These are phyloP conservation scores for Shinisaurus crocodilurus DNA, from an alignment of 2,113 vertebrate species.

Conservation along the genomic window DNA sequence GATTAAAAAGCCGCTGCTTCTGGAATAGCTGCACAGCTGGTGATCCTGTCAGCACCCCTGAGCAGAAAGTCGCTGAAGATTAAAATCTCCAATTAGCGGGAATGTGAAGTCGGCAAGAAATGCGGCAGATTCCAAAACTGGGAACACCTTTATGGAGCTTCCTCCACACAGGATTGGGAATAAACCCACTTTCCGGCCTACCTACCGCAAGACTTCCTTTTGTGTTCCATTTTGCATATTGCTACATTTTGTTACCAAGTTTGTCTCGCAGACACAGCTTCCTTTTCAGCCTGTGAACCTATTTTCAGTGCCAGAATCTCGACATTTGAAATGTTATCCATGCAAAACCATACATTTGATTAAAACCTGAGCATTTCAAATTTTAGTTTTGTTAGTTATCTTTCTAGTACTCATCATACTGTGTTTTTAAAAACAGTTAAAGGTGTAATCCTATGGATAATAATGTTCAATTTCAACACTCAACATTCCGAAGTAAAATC, in stretches of 20 bases:
- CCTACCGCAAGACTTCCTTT: background rate
- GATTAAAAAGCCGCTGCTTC: constrained; percentile 74
- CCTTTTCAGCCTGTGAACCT: background rate
- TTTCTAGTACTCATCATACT: background rate
- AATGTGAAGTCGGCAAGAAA: constrained; percentile 63
- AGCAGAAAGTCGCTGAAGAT: constrained; percentile 73
- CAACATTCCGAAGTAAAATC: no score
- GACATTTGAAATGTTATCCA: background rate
- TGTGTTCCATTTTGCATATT: background rate
- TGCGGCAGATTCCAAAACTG: constrained; percentile 60
- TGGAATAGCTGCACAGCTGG: constrained; percentile 78
- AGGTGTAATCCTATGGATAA: background rate
- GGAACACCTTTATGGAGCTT: background rate
- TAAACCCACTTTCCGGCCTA: background rate
- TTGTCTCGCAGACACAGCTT: background rate
- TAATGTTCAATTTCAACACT: background rate
- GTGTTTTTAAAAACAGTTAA: background rate
- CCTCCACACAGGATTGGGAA: background rate
- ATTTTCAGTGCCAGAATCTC: background rate
- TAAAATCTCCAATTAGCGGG: constrained; percentile 79
- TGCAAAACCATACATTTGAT: background rate
- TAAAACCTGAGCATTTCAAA: background rate
- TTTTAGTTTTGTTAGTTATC: background rate
- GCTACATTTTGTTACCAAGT: background rate
- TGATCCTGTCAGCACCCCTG: constrained; percentile 71